Evolutionary conservation across 2,888 invertebrate genomes (phyloP).

Genomic region (Neria commutata): DNA sequence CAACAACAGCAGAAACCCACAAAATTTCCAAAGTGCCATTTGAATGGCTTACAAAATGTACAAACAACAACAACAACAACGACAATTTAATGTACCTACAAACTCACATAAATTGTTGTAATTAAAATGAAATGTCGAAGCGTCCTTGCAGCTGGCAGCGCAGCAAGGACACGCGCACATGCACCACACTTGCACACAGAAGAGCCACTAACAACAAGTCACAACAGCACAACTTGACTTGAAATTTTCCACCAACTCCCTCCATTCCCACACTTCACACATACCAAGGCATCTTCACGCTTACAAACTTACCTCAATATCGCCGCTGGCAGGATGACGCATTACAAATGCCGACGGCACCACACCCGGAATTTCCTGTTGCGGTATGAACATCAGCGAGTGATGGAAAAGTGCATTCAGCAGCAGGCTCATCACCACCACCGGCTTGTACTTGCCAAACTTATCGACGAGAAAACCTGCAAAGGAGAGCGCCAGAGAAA

Average conservation of each 20-base stretch:
- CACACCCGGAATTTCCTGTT: slow-evolving; percentile 77
- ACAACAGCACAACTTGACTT: too few species aligned
- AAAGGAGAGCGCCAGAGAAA: slow-evolving; percentile 44
- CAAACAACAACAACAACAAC: too few species aligned
- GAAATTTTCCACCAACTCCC: too few species aligned
- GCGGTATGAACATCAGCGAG: slow-evolving; percentile 77
- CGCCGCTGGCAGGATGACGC: slow-evolving; percentile 73
- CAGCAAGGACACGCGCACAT: not conserved
- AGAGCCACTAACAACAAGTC: not conserved
- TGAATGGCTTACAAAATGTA: too few species aligned
- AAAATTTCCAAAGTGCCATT: too few species aligned
- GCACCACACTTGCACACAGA: not conserved
- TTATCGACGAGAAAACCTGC: slow-evolving; percentile 84
- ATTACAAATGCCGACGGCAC: slow-evolving; percentile 78
- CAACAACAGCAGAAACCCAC: too few species aligned
- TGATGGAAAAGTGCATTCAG: slow-evolving; percentile 82
- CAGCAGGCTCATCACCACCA: slow-evolving; percentile 78
- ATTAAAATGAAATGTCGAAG: not conserved
- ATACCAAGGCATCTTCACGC: not conserved
- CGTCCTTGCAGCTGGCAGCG: not conserved
- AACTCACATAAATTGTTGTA: not conserved
- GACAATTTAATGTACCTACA: not conserved
- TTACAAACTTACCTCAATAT: slow-evolving; percentile 69
- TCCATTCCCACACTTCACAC: not conserved
- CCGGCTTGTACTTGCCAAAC: slow-evolving; percentile 83